Evolutionary conservation across 2,888 invertebrate genomes (phyloP).

Genomic region (Cheilosia urbana): DNA sequence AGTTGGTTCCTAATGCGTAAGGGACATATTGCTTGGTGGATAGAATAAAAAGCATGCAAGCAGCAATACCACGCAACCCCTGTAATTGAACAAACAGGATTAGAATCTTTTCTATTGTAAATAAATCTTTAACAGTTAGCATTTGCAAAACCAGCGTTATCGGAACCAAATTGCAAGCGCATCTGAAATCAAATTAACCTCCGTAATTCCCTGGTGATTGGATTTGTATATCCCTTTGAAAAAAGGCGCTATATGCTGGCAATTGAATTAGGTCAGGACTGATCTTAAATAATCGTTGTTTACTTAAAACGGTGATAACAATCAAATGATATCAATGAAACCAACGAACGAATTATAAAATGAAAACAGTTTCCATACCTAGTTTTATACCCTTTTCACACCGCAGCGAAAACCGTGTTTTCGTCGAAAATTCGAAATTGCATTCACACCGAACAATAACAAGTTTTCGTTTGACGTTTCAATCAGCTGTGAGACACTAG

Average conservation of each 20-base stretch:
- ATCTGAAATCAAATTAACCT: conserved; percentile 20
- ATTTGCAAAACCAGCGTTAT: conserved; percentile 4
- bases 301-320: neutral
- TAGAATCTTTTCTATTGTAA: conserved; percentile 33
- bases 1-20: neutral
- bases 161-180: neutral
- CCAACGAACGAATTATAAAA: neutral
- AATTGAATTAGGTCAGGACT: conserved; percentile 22
- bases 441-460: too few species aligned
- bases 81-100: conserved; percentile 52
- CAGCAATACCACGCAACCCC: conserved; percentile 25
- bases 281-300: neutral
- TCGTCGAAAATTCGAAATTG: too few species aligned
- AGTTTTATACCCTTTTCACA: too few species aligned
- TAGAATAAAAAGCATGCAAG: neutral
- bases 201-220: conserved; percentile 27
- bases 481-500: too few species aligned
- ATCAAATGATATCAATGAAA: neutral
- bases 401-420: too few species aligned
- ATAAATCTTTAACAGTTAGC: conserved; percentile 28
- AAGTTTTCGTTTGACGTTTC: too few species aligned
- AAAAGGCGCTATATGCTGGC: neutral
- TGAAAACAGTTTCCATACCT: neutral
- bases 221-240: conserved; percentile 4
- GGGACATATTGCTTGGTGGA: conserved; percentile 2